Evolutionary conservation across 2,113 vertebrate species (phyloP).

Genomic region (Xiphophorus maculatus): DNA sequence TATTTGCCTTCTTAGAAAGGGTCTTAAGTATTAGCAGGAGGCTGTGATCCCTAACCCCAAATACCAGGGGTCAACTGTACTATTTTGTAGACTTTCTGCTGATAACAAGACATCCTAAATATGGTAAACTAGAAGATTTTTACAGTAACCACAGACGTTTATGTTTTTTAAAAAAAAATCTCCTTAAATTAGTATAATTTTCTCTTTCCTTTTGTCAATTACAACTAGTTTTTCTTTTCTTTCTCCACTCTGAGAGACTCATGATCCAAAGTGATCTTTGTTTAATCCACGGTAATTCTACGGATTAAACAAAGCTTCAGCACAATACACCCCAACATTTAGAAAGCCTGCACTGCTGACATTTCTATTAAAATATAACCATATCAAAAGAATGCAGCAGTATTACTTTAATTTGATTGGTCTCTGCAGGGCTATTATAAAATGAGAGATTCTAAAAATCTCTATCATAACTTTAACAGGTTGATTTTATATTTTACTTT

Average conservation of each 20-base stretch:
- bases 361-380: not conserved
- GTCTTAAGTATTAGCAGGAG: too few species aligned
- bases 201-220: not conserved
- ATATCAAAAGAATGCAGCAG: not conserved
- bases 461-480: not conserved
- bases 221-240: not conserved
- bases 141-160: not conserved
- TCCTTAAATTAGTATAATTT: not conserved
- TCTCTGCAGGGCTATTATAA: not conserved
- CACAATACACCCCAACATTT: not conserved
- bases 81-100: not conserved
- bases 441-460: not conserved
- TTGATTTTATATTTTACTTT: not conserved
- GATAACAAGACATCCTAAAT: too few species aligned
- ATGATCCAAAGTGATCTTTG: not conserved
- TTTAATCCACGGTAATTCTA: not conserved
- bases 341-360: not conserved
- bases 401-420: not conserved
- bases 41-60: too few species aligned
- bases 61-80: not conserved
- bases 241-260: not conserved
- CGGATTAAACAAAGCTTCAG: not conserved
- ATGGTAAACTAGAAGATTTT: not conserved
- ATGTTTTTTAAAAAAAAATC: not conserved
- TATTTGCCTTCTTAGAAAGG: too few species aligned